Evolutionary conservation across 2,797 vertebrate species (phyloP), one percentile per base, ranked within the genome.

Genomic region (Hippoglossus hippoglossus): DNA sequence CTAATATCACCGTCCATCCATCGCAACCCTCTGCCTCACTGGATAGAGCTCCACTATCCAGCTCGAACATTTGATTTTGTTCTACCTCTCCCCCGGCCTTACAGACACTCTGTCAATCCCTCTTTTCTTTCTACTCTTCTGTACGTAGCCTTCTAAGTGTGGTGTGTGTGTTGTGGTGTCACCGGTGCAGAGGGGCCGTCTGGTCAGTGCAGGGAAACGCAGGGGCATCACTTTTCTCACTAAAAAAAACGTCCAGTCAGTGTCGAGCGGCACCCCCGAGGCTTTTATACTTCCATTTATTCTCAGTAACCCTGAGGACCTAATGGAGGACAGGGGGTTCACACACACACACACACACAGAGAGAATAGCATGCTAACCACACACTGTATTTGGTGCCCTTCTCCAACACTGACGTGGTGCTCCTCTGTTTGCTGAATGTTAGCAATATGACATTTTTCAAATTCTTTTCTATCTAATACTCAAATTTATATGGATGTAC

Each of bases 61-160:
- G 80, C 82, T 53, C 56, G 36, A 81, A 79, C 24, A 9, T 83
- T 84, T 73, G 44, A 34, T 76, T 85, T 83, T 49, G 81, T 90
- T 93, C 92, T 93, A 93, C 93, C 92, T 91, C 93, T 77, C 83
- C 70, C 81, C 70, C 72, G 16, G 67, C 80, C 84, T 83, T 73
- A 81, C 81, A 63, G 50, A 83, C 60, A 79, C 69, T 49, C 24
- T 7, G 12, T 67, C 36, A 41, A 19, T 60, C 67, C 63, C 69
- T 34, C n/a, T 54, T 75, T 73, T 67, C 19, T 64, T 66, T 67
- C 13, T 49, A 18, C 51, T 63, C 28, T 75, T 77, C 46, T 63
- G 56, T 59, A 71, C 79, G 69, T 67, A 74, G 79, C 58, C 51
- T 66, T 83, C 47, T 47, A 69, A 49, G 61, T n/a, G 4, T 60